These are phyloP conservation scores for Leucophenga varia DNA, from an alignment of 1,140 invertebrate genomes.

Conservation along the genomic window DNA sequence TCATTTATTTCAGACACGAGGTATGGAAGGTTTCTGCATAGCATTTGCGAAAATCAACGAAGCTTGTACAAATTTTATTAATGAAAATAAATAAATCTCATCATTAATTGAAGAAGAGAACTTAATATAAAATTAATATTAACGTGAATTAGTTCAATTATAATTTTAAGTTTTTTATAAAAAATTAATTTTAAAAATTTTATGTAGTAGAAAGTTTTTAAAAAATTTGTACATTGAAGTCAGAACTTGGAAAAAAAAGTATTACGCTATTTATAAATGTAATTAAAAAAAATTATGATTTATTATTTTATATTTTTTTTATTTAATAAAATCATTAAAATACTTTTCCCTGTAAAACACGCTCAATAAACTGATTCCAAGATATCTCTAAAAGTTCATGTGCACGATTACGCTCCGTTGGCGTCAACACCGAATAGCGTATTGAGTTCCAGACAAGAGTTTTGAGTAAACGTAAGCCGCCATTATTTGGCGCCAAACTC, in stretches of 20 bases:
- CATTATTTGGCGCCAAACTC: constrained; percentile 64
- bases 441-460: constrained; percentile 72
- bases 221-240: no score
- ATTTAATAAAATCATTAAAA: constrained; percentile 15
- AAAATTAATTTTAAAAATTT: no score
- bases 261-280: no score
- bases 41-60: constrained; percentile 34
- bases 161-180: no score
- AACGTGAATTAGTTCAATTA: no score
- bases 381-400: constrained; percentile 29
- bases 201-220: no score
- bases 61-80: constrained; percentile 36
- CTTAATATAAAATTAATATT: no score
- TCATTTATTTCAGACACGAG: constrained; percentile 21
- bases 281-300: no score
- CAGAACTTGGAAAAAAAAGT: no score
- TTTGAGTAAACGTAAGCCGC: constrained; percentile 68
- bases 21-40: constrained; percentile 33
- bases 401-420: constrained; percentile 23
- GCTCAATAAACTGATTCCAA: constrained; percentile 39
- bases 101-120: no score
- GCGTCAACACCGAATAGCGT: constrained; percentile 28
- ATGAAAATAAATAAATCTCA: constrained; percentile 8
- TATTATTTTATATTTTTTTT: no score
- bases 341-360: constrained; percentile 33